These are phyloP conservation scores for Lepilemur ruficaudatus DNA, from an alignment of 2,797 vertebrate genomes.

Conservation along the genomic window DNA sequence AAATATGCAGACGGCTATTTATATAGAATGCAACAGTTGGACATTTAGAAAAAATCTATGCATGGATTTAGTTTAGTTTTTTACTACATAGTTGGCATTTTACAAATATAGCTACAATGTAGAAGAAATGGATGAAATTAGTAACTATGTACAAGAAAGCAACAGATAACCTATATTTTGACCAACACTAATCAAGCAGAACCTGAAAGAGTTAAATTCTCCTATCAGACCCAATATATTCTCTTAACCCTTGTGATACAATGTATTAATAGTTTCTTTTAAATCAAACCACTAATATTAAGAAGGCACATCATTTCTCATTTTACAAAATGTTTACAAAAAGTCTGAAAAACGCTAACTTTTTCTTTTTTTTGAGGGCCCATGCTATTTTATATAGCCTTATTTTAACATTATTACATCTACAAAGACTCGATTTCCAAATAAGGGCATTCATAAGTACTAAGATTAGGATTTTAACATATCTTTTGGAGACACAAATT, in stretches of 20 bases:
- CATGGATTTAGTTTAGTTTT: neutral
- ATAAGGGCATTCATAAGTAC: neutral
- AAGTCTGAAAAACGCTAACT: neutral
- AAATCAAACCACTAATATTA: neutral
- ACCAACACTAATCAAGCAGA: neutral
- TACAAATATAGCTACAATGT: neutral
- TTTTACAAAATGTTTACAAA: neutral
- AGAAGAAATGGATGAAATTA: neutral
- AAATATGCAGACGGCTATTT: neutral
- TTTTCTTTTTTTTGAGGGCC: neutral
- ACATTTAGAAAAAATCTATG: neutral
- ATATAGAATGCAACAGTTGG: neutral
- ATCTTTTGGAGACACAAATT: neutral
- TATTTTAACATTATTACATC: neutral
- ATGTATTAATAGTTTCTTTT: neutral
- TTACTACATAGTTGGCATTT: neutral
- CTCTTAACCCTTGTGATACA: neutral
- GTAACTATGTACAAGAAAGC: neutral
- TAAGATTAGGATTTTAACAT: neutral
- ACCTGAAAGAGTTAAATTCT: neutral
- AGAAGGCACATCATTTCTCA: neutral
- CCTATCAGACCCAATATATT: neutral
- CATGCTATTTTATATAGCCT: neutral
- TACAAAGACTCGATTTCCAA: neutral
- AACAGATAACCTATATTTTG: neutral